These are phyloP conservation scores for Callionymus lyra DNA, from an alignment of 2,113 vertebrate species.

Conservation along the genomic window DNA sequence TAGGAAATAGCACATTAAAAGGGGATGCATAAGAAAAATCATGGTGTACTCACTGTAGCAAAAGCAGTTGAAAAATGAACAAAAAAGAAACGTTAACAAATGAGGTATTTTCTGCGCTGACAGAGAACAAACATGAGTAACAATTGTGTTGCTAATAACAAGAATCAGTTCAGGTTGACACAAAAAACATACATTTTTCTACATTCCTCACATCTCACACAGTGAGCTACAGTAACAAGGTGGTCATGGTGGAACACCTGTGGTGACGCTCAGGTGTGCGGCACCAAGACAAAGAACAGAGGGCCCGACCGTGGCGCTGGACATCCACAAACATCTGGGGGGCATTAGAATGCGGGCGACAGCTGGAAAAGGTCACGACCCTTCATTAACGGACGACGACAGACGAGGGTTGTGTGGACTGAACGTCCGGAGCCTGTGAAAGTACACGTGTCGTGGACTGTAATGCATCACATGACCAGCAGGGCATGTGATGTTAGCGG, in stretches of 20 bases:
- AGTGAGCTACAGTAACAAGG: background rate
- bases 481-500: too few species aligned
- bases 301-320: slow-evolving; percentile 1
- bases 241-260: slow-evolving; percentile 5
- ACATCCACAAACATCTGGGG: slow-evolving; percentile 38
- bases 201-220: background rate
- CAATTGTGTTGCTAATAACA: too few species aligned
- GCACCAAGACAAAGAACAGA: slow-evolving; percentile 26
- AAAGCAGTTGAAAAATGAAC: too few species aligned
- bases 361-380: slow-evolving; percentile 36
- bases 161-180: background rate
- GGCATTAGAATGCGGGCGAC: slow-evolving; percentile 21
- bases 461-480: too few species aligned
- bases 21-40: too few species aligned
- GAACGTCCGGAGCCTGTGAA: slow-evolving; percentile 3
- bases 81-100: too few species aligned
- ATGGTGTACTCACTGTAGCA: too few species aligned
- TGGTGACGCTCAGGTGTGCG: slow-evolving; percentile 32
- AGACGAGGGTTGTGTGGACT: slow-evolving; percentile 22
- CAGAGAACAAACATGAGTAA: too few species aligned
- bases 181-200: background rate
- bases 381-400: slow-evolving; percentile 48
- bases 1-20: too few species aligned
- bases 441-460: background rate
- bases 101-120: too few species aligned